Evolutionary conservation across 1,140 invertebrate genomes (phyloP).

Genomic region (Bombus waltoni): DNA sequence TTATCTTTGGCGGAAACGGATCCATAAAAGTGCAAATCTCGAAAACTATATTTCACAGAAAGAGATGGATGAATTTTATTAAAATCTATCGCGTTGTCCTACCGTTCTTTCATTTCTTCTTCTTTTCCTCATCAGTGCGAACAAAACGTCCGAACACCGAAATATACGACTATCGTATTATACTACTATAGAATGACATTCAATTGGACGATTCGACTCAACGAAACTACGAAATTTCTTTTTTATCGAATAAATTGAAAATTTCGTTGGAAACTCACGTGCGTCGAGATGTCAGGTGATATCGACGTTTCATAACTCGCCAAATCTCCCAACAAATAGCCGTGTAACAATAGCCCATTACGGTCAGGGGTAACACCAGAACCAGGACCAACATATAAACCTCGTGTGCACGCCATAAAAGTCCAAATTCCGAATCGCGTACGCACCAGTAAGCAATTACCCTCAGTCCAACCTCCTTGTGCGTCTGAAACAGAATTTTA

Average conservation of each 20-base stretch:
- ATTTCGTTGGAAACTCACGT: conserved; percentile 74
- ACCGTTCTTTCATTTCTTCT: too few species aligned
- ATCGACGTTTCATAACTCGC: conserved; percentile 84
- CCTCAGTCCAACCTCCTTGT: conserved; percentile 83
- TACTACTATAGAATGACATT: too few species aligned
- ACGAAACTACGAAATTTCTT: not conserved
- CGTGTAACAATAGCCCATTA: conserved; percentile 87
- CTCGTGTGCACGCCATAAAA: conserved; percentile 85
- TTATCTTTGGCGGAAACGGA: not conserved
- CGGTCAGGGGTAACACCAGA: conserved; percentile 85
- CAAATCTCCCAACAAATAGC: conserved; percentile 88
- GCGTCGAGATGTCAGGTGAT: conserved; percentile 84
- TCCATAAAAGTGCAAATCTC: not conserved
- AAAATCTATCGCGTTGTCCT: not conserved
- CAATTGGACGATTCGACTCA: not conserved
- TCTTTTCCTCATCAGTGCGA: too few species aligned
- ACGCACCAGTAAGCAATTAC: conserved; percentile 86
- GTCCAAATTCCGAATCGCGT: conserved; percentile 82
- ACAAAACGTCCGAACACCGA: too few species aligned
- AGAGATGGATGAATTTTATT: not conserved
- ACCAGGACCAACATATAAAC: conserved; percentile 87
- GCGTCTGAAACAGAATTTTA: conserved; percentile 79
- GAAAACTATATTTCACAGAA: not conserved
- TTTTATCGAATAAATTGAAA: too few species aligned
- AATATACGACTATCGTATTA: too few species aligned